Conservation (phyloP, 2,113 vertebrate species). For the Tragelaphus buxtoni region DNA sequence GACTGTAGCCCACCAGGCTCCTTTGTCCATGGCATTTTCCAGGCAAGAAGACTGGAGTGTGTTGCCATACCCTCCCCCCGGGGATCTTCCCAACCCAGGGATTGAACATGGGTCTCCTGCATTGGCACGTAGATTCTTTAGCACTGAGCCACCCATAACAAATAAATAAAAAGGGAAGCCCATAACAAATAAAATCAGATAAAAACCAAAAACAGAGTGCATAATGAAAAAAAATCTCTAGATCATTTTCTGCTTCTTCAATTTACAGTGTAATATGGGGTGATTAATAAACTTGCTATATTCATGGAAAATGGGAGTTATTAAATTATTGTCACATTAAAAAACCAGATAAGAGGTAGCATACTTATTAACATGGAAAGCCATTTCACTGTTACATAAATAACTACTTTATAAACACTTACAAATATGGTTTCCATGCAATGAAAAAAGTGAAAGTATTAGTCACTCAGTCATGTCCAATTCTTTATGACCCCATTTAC, state of each 20-base stretch:
- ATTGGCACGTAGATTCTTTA: not conserved
- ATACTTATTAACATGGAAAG: slow-evolving; percentile 49
- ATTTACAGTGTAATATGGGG: not conserved
- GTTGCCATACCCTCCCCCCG: not conserved
- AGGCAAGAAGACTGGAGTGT: not conserved
- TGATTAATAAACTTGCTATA: slow-evolving; percentile 1
- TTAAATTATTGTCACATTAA: slow-evolving; percentile 59
- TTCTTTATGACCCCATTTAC: not conserved
- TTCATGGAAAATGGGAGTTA: slow-evolving; percentile 22
- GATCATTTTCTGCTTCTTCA: slow-evolving; percentile 40
- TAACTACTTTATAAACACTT: not conserved
- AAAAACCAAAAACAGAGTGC: not conserved
- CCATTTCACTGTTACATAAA: not conserved
- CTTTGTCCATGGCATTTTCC: not conserved
- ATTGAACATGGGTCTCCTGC: not conserved
- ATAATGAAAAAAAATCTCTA: slow-evolving; percentile 14
- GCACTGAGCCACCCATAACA: not conserved
- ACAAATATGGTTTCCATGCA: not conserved
- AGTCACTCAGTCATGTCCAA: not conserved
- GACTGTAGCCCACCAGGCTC: not conserved
- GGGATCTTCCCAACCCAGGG: not conserved
- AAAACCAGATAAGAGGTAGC: slow-evolving; percentile 26
- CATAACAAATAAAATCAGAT: not conserved
- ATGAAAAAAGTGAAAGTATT: not conserved
- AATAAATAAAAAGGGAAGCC: not conserved